Percentiles rank a stretch among this genome's conserved stretches.
Conservation (phyloP, 2,797 vertebrate species). For the Darevskia nairensis region DNA sequence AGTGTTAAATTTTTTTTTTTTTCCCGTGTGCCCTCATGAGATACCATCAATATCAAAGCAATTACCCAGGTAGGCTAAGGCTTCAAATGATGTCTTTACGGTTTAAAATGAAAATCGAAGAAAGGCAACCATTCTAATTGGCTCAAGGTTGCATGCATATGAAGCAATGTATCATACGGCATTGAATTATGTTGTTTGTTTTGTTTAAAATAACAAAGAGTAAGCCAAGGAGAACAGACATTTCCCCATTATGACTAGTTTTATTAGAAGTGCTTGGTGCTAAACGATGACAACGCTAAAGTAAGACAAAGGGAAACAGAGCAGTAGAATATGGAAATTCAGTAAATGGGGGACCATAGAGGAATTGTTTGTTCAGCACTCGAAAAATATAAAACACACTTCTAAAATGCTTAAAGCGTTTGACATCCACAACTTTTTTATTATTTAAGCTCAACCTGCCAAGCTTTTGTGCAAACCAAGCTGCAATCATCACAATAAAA, state of each 20-base stretch:
- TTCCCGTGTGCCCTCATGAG: slow-evolving; percentile 19
- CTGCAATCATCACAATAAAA: neutral
- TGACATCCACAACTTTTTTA: neutral
- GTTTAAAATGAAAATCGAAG: slow-evolving; percentile 52
- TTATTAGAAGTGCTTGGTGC: slow-evolving; percentile 13
- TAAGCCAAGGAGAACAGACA: neutral
- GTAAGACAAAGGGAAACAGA: neutral
- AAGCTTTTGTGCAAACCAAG: neutral
- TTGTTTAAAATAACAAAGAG: slow-evolving; percentile 43
- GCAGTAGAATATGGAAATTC: neutral
- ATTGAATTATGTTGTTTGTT: slow-evolving; percentile 38
- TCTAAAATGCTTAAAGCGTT: neutral
- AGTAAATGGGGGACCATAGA: neutral
- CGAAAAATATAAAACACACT: neutral
- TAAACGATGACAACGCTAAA: slow-evolving; percentile 18
- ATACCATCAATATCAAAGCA: slow-evolving; percentile 45
- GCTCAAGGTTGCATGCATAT: slow-evolving; percentile 28
- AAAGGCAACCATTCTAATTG: slow-evolving; percentile 38
- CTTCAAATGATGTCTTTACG: slow-evolving; percentile 49
- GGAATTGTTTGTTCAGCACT: neutral
- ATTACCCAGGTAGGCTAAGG: slow-evolving; percentile 35
- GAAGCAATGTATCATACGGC: slow-evolving; percentile 28
- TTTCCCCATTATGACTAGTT: slow-evolving; percentile 28
- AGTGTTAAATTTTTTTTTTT: slow-evolving; percentile 13
- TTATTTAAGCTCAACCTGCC: neutral